These are phyloP conservation scores for Harpalus rubripes DNA, from an alignment of 2,888 invertebrate genomes.

Conservation along the genomic window DNA sequence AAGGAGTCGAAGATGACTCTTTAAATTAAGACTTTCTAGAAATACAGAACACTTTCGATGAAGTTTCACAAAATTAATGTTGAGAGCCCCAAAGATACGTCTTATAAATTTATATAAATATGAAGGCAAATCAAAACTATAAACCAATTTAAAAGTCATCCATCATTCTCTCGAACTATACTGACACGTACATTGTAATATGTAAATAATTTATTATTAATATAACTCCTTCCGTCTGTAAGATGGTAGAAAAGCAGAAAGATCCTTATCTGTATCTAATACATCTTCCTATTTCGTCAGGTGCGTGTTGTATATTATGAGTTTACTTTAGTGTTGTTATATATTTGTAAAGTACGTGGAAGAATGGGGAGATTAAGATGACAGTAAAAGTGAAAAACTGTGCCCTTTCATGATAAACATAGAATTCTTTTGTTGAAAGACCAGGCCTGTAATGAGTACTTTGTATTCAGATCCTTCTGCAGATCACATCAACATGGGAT, in stretches of 20 bases:
- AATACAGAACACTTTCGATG: too few species aligned
- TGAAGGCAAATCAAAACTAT: too few species aligned
- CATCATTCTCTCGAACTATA: too few species aligned
- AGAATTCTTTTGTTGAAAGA: conserved; percentile 28
- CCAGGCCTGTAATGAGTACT: conserved; percentile 46
- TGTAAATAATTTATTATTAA: not conserved
- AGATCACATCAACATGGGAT: conserved; percentile 27
- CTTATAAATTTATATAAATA: too few species aligned
- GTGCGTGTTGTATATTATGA: conserved; percentile 21
- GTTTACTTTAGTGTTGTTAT: conserved; percentile 29
- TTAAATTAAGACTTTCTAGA: too few species aligned
- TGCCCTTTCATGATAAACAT: conserved; percentile 38
- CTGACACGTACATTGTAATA: not conserved
- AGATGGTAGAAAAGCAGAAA: not conserved
- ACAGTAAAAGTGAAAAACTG: conserved; percentile 49
- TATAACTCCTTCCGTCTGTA: not conserved
- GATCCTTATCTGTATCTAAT: not conserved
- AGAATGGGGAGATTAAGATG: conserved; percentile 46
- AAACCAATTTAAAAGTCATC: too few species aligned
- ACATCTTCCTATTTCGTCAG: conserved; percentile 30
- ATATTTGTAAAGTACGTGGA: conserved; percentile 37
- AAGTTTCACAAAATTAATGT: too few species aligned
- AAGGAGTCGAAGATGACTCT: too few species aligned
- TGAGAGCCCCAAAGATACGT: too few species aligned
- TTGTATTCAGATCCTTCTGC: conserved; percentile 41